Percentiles rank a stretch among this genome's conserved stretches.
Evolutionary conservation across 2,113 vertebrate genomes (phyloP).

Genomic region (Nerophis lumbriciformis): DNA sequence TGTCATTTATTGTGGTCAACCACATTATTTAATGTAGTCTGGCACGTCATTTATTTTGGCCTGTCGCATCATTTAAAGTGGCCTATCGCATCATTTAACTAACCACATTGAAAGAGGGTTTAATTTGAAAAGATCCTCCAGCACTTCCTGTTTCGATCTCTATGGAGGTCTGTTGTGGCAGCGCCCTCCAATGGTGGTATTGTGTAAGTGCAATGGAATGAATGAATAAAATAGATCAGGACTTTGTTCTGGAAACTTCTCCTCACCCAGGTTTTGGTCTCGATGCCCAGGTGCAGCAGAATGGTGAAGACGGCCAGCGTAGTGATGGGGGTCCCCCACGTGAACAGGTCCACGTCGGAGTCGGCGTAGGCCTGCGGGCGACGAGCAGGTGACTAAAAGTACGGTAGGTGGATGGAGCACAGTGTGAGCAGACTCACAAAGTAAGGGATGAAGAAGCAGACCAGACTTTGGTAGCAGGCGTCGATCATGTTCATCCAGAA

Average conservation of each 20-base stretch:
- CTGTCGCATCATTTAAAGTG: too few relatives aligned
- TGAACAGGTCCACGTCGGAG: constrained; percentile 88
- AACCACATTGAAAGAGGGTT: too few relatives aligned
- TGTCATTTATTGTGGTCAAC: too few relatives aligned
- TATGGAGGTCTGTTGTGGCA: neutral
- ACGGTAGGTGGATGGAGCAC: neutral
- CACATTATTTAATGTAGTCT: too few relatives aligned
- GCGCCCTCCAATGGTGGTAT: too few relatives aligned
- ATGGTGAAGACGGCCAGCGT: constrained; percentile 87
- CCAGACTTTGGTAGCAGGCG: constrained; percentile 93
- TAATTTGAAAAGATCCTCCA: too few relatives aligned
- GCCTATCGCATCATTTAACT: too few relatives aligned
- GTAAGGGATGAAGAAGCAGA: constrained; percentile 96
- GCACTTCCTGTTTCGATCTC: neutral
- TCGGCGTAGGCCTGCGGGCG: constrained; percentile 81
- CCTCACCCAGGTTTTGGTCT: constrained; percentile 98
- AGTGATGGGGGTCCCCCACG: constrained; percentile 93
- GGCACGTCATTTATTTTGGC: too few relatives aligned
- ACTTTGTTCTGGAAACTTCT: neutral
- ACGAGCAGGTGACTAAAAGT: neutral
- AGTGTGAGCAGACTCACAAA: constrained; percentile 78
- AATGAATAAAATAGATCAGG: neutral
- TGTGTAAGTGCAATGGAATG: neutral
- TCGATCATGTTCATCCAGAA: constrained; percentile 99
- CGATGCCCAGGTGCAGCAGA: constrained; percentile 90